These are phyloP conservation scores for Caenorhabditis sulstoni DNA, from an alignment of 2,888 invertebrate species.

Conservation along the genomic window DNA sequence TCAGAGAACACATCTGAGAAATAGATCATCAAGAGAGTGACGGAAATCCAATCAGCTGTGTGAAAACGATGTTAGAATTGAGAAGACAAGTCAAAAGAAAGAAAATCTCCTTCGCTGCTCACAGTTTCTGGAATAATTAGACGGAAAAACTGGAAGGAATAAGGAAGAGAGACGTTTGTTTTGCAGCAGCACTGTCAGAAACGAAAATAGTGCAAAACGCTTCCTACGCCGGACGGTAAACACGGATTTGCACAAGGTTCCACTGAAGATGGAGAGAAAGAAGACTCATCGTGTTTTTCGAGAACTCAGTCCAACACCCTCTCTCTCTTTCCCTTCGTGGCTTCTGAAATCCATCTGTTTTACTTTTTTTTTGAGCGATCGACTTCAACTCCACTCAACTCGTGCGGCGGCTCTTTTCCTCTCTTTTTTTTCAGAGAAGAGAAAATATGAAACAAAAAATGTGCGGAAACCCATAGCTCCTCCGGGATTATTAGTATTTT, in stretches of 20 bases:
- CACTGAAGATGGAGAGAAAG: not conserved
- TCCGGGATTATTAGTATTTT: constrained; percentile 31
- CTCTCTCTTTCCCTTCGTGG: too few relatives aligned
- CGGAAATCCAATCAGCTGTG: not conserved
- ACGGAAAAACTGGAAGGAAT: not conserved
- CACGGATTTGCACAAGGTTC: not conserved
- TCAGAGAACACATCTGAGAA: constrained; percentile 1
- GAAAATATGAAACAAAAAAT: constrained; percentile 27
- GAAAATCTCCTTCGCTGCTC: constrained; percentile 8
- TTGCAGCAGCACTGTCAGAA: not conserved
- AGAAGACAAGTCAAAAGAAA: constrained; percentile 1
- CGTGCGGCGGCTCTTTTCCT: constrained; percentile 15
- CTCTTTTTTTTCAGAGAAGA: not conserved
- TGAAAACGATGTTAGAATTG: not conserved
- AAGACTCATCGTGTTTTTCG: not conserved
- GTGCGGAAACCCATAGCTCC: constrained; percentile 38
- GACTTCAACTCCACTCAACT: not conserved
- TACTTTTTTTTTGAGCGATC: not conserved
- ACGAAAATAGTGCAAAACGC: constrained; percentile 28
- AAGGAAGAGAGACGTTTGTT: not conserved
- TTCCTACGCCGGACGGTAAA: constrained; percentile 2
- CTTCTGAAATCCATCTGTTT: not conserved
- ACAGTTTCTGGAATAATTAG: constrained; percentile 2
- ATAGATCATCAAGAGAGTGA: not conserved
- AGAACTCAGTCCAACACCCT: too few relatives aligned